Evolutionary conservation across 2,888 invertebrate genomes (phyloP), one percentile per base, ranked within the genome.

Genomic region (Hyposoter didymator): DNA sequence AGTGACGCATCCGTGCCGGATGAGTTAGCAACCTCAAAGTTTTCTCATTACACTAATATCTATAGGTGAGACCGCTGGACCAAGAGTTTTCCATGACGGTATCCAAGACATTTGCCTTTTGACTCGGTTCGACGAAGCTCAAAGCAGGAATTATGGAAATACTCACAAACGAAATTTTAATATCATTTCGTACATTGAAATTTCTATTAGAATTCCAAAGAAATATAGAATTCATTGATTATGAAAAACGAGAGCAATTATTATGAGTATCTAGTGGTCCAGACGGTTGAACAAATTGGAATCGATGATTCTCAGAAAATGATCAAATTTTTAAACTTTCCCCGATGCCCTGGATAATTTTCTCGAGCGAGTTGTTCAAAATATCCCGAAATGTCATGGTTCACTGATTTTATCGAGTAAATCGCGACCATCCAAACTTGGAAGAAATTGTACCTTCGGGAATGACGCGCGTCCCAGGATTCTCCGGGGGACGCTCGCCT

Each of bases 1-100:
- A 52, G 72, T 74, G 84, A 87, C 69, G 81, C 74, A 75, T 59
- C 64, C 39, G n/a, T 39, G 22, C 74, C n/a, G 45, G 59, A 87
- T 80, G 82, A 85, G 59, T 80, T 81, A 73, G 75, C 84, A 59
- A 78, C 67, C 74, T 82, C 67, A 64, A 86, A 79, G 76, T 87
- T 88, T 82, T 73, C 67, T 80, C 66, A 84, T 88, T 78, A 59
- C 47, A 75, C 43, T 62, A 66, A 78, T 73, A 73, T 80, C 72
- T 72, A 83, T 75, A 62, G 52, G 28, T 45, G 28, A 19, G 22
- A 55, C 66, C 62, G 73, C 43, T 45, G 80, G 62, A 80, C 80
- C 62, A 73, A 67, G 62, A 73, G 52, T 64, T 66, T 85, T 84
- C 86, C 64, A 86, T 86, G 62, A 64, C 69, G 62, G 19, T 74